Evolutionary conservation across 2,888 invertebrate species (phyloP), one percentile per base, ranked within the genome.

Genomic region (Neelides folsomi): DNA sequence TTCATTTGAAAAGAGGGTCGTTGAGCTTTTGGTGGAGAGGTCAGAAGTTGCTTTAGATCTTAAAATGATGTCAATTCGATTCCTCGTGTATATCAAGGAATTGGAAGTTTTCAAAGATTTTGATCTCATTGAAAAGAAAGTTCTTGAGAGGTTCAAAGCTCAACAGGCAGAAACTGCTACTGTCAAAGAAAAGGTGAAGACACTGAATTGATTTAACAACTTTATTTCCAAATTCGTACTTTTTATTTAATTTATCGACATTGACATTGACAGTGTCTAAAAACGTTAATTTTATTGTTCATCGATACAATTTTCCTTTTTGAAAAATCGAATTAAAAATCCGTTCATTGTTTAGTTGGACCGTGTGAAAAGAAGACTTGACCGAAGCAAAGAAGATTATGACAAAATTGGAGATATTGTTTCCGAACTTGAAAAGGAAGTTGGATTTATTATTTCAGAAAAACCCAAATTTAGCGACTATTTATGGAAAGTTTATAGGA

Each of bases 381-480:
- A 8, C 63, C 69, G 43, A 74, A 74, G 50, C 69, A 72, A 51
- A 67, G 66, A 46, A 1, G 70, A 71, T 47, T 71, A 76, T 40
- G 68, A 67, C 39, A 71, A 71, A 36, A 63, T 75, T 38, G 69
- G 72, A 20, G 72, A 75, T 3, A 72, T 75, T 53, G 75, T 77
- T 13, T 69, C 68, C 42, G 69, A 70, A 2, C 67, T 78, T 10
- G 75, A 77, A 46, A 65, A 71, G 1, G 74, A 75, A 47, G 86
- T 82, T 66, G 73, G 76, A 50, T 72, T 70, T 27, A 71, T 76
- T 7, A 75, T 79, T 0, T 76, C 74, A 40, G 81, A 60, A 27
- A 69, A 83, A 49, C 82, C 83, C 66, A 86, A 83, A 67, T 89
- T 84, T 68, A 77, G 77, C 6, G 81, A 83, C 64, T 89, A 87